phyloP scores from a whole-genome alignment of 1,140 invertebrate species.

The Semibalanus balanoides region DNA sequence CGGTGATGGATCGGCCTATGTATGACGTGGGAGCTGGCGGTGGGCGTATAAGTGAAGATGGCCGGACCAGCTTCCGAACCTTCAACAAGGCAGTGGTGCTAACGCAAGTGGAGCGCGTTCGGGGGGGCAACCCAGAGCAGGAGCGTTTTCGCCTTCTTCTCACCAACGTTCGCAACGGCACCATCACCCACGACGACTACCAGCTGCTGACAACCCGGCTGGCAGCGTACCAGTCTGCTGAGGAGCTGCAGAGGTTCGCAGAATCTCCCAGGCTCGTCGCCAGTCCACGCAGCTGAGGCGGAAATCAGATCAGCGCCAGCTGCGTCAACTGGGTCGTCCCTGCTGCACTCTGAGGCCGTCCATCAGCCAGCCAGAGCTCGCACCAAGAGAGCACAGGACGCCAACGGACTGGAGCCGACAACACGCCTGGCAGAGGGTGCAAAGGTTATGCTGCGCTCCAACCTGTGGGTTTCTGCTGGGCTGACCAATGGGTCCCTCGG shows the following conservation, averaged over 20 bases:
- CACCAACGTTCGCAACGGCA: neutral
- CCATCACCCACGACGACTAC: neutral
- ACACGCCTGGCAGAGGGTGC: neutral
- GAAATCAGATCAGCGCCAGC: neutral
- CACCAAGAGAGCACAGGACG: neutral
- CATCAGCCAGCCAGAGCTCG: neutral
- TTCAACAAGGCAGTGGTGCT: neutral
- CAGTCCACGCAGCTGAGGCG: neutral
- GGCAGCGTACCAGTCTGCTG: neutral
- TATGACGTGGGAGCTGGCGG: neutral
- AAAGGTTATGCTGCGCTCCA: neutral
- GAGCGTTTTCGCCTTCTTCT: neutral
- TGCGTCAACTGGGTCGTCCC: neutral
- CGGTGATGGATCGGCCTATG: slow-evolving; percentile 1
- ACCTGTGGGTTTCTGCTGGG: neutral
- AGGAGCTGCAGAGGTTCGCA: neutral
- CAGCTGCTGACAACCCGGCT: neutral
- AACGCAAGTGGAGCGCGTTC: neutral
- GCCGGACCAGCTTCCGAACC: neutral
- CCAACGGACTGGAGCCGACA: neutral
- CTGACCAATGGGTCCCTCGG: neutral
- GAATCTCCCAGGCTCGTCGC: neutral
- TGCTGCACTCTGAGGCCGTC: neutral
- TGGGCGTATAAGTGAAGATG: neutral
- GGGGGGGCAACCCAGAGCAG: neutral